These are phyloP conservation scores for Empidonax traillii DNA, from an alignment of 2,113 vertebrate species.

Conservation along the genomic window DNA sequence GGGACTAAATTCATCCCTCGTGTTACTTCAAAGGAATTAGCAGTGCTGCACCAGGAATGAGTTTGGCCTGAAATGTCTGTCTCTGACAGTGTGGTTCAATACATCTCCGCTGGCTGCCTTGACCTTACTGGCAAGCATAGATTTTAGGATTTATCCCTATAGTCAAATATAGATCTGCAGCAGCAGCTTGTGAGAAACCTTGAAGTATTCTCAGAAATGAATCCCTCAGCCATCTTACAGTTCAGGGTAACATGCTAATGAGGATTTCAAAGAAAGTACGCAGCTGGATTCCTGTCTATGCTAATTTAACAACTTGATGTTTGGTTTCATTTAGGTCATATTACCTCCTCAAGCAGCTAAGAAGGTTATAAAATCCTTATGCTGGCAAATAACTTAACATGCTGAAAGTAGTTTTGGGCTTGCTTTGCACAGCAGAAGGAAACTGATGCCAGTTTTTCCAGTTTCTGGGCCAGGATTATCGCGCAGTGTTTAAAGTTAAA, in stretches of 20 bases:
- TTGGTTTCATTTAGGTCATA: neutral
- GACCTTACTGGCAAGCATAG: slow-evolving; percentile 70
- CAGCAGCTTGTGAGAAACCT: slow-evolving; percentile 54
- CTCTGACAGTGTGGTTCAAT: slow-evolving; percentile 64
- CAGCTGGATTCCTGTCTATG: slow-evolving; percentile 40
- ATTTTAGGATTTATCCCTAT: slow-evolving; percentile 70
- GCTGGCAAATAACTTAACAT: neutral
- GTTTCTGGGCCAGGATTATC: neutral
- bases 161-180: slow-evolving; percentile 67
- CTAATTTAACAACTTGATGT: slow-evolving; percentile 11
- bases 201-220: slow-evolving; percentile 66
- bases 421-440: neutral
- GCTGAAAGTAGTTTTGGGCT: neutral
- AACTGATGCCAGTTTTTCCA: slow-evolving; percentile 31
- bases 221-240: neutral
- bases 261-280: slow-evolving; percentile 44
- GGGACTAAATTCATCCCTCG: slow-evolving; percentile 57
- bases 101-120: slow-evolving; percentile 56
- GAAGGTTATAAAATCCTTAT: neutral
- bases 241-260: slow-evolving; percentile 26
- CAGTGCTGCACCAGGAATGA: slow-evolving; percentile 31
- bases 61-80: slow-evolving; percentile 39
- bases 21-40: slow-evolving; percentile 59
- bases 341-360: neutral
- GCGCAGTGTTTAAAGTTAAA: neutral